These are phyloP conservation scores for Chaetura pelagica DNA, from an alignment of 2,113 vertebrate genomes.

Conservation along the genomic window DNA sequence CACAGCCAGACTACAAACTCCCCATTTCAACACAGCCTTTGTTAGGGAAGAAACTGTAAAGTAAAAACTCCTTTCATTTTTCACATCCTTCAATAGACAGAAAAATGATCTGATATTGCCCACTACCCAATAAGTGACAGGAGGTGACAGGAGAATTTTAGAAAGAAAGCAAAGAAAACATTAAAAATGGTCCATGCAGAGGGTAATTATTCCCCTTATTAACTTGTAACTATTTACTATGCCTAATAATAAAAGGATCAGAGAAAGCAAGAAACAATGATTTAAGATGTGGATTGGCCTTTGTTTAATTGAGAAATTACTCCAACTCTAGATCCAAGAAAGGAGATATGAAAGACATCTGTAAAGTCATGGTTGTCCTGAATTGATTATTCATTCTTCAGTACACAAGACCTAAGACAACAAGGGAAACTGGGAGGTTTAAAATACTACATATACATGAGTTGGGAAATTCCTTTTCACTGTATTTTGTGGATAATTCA, in stretches of 20 bases:
- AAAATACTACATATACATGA: neutral
- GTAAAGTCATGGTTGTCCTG: neutral
- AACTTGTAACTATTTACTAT: neutral
- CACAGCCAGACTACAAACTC: neutral
- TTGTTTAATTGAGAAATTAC: neutral
- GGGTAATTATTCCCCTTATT: neutral
- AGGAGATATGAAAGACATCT: neutral
- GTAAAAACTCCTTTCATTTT: neutral
- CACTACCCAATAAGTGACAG: neutral
- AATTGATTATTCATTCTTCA: neutral
- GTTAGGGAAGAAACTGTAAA: neutral
- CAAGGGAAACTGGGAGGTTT: neutral
- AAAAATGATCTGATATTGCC: neutral
- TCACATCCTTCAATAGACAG: neutral
- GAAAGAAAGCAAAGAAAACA: neutral
- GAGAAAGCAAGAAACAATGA: neutral
- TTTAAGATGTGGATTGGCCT: neutral
- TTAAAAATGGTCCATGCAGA: neutral
- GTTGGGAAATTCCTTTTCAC: neutral
- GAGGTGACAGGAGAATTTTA: fast-evolving
- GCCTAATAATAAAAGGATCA: neutral
- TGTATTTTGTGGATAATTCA: neutral
- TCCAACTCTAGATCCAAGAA: neutral
- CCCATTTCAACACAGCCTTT: neutral
- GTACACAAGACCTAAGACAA: neutral